Evolutionary conservation across 2,797 vertebrate genomes (phyloP), one percentile per base, ranked within the genome.

Genomic region (Gorsachius magnificus): DNA sequence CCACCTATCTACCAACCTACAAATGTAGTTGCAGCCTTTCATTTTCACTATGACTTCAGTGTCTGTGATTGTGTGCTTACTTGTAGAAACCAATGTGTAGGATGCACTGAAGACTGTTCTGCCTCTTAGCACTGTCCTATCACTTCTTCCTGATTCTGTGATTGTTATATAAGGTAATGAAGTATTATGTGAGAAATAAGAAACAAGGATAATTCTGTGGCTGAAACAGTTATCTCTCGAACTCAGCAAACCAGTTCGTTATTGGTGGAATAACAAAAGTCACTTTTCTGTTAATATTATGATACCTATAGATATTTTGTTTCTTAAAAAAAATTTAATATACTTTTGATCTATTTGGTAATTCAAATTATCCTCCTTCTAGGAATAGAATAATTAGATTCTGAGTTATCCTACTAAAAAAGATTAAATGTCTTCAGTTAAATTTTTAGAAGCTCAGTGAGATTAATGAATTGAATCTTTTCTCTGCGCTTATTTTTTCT

Each of bases 41-140:
- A 8, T 65, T 75, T 66, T 79, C 46, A 17, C 8, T 61, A 0
- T 28, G n/a, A 29, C 25, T 61, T 61, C 9, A 16, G 9, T 31
- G 16, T 69, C 29, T 69, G 17, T 61, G 56, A 14, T 13, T 36
- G 35, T 17, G 31, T 51, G 16, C 3, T 2, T 63, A 25, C 14
- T 53, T 70, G 28, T 45, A 20, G 63, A 69, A 88, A 35, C 5
- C 16, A 38, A 8, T 6, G 4, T 66, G 60, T 36, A 36, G 33
- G 51, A 56, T 25, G 3, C 21, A 14, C 3, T n/a, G 53, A 75
- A 66, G 54, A 5, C 25, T 66, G 17, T 70, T 90, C 5, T 65
- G 21, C 12, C 10, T 75, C 78, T 33, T 60, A 24, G 10, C 0
- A 0, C 71, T 63, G 22, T 71, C 18, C 20, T 53, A 2, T 38